A percentile compares a stretch with the other conserved stretches of the same genome.
phyloP scores from a whole-genome alignment of 2,113 vertebrate species.

The Perccottus glenii region DNA sequence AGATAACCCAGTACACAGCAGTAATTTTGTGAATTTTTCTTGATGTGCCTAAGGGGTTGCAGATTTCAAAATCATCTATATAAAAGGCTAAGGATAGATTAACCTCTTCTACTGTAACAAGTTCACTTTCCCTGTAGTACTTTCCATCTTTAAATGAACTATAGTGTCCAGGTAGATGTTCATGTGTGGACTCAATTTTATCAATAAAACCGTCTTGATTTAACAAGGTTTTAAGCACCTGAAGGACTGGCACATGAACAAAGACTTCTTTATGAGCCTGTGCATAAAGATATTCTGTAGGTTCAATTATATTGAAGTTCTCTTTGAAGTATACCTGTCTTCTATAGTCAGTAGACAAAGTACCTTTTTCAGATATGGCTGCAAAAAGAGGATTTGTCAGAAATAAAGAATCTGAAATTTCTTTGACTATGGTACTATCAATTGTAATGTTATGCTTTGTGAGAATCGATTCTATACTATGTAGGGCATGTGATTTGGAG shows the following conservation, averaged over 20 bases:
- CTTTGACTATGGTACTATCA: constrained; percentile 20
- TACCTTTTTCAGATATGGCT: constrained; percentile 17
- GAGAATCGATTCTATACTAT: constrained; percentile 24
- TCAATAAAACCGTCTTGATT: neutral
- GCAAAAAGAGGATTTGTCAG: constrained; percentile 23
- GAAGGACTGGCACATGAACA: neutral
- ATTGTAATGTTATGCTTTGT: constrained; percentile 12
- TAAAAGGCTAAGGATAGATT: neutral
- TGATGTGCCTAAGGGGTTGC: neutral
- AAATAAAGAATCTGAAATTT: constrained; percentile 26
- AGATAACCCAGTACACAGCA: neutral
- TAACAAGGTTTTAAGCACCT: neutral
- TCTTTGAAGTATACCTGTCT: constrained; percentile 31
- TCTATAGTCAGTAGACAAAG: constrained; percentile 25
- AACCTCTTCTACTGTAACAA: neutral
- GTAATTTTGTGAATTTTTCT: neutral
- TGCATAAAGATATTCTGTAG: constrained; percentile 28
- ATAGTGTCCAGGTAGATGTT: neutral
- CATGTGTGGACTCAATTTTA: neutral
- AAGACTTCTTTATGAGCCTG: constrained; percentile 4
- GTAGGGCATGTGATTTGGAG: constrained; percentile 9
- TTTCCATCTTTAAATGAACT: neutral
- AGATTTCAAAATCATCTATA: neutral
- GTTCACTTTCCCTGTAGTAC: neutral
- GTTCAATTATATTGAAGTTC: constrained; percentile 27